Evolutionary conservation across 1,140 invertebrate genomes (phyloP).

Genomic region (Philotrypesis tridentata): DNA sequence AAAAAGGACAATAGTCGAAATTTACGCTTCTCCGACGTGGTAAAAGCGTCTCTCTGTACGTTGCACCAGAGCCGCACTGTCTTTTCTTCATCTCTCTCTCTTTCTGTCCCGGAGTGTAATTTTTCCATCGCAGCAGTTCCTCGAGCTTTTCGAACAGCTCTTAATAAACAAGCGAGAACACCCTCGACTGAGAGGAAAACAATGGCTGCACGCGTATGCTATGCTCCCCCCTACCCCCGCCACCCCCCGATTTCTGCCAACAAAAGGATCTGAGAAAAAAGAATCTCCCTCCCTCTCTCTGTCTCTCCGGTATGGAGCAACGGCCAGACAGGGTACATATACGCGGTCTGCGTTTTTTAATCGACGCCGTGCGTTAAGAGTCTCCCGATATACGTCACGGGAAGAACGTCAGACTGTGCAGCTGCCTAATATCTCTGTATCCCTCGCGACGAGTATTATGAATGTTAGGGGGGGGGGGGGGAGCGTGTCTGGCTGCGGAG

Average conservation of each 20-base stretch:
- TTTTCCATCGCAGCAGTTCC: too few relatives aligned
- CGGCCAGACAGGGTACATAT: too few relatives aligned
- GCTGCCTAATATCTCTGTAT: background rate
- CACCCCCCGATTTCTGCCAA: background rate
- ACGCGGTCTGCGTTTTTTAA: background rate
- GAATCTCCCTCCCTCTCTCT: background rate
- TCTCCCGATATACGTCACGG: background rate
- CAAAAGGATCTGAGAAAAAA: background rate
- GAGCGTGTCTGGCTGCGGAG: too few relatives aligned
- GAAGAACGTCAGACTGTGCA: background rate
- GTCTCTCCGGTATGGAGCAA: too few relatives aligned
- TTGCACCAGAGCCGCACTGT: too few relatives aligned
- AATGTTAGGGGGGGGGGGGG: too few relatives aligned
- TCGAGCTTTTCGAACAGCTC: background rate
- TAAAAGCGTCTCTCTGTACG: too few relatives aligned
- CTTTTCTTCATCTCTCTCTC: background rate
- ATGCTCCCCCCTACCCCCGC: background rate
- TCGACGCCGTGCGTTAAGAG: background rate
- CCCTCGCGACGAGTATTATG: background rate
- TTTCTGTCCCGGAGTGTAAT: background rate
- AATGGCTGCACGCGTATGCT: background rate
- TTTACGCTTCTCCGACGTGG: too few relatives aligned
- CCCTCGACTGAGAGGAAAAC: background rate
- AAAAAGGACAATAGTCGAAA: background rate
- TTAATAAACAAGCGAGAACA: background rate